Base-by-base conservation (phyloP, 92 coral and sea anemone genomes). In the Umimayanthus kanabou region DNA sequence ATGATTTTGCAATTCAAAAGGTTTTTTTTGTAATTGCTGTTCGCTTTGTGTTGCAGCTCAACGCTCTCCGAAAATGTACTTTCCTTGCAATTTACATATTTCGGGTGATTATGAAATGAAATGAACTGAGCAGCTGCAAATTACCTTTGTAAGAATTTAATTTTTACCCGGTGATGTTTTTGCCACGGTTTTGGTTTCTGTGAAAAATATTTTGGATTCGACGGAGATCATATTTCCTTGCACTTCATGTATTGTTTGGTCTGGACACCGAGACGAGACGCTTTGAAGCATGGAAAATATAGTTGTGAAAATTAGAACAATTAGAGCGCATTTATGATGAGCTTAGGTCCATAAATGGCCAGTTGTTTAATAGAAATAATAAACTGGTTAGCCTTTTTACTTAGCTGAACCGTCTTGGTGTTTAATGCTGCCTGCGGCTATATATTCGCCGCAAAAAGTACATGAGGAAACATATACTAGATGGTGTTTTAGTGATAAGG, bases 71-170 rank as follows among this genome's bases (percentile, higher is more conserved):
- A 81, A 29, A 83, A 70, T 33, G 78, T 69, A 83, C 10, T 70
- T 50, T 82, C 69, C 20, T 14, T 83, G 16, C 43, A 47, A 83
- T 83, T 83, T 83, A 83, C 87, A 70, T 83, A 83, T 83, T 83
- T 47, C 67, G 42, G 77, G n/a, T 45, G 77, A 83, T 83, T 70
- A 55, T 58, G 42, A 79, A 79, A 55, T 72, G 81, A 45, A 50
- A 78, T 43, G 78, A 69, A 67, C 23, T 13, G 77, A 25, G 28
- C 66, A 83, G 77, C 87, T 83, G 87, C 45, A 14, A 8, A 45
- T 69, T 39, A 43, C 49, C 58, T 39, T 43, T 69, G 42, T 83
- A 83, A 18, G 29, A 66, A 9, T 10, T 23, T 10, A 16, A 4
- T 45, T 83, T 70, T 83, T 81, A 23, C 57, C 14, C 22, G 57